These are phyloP conservation scores for Scyliorhinus canicula DNA, from an alignment of 2,797 vertebrate genomes.

Conservation along the genomic window DNA sequence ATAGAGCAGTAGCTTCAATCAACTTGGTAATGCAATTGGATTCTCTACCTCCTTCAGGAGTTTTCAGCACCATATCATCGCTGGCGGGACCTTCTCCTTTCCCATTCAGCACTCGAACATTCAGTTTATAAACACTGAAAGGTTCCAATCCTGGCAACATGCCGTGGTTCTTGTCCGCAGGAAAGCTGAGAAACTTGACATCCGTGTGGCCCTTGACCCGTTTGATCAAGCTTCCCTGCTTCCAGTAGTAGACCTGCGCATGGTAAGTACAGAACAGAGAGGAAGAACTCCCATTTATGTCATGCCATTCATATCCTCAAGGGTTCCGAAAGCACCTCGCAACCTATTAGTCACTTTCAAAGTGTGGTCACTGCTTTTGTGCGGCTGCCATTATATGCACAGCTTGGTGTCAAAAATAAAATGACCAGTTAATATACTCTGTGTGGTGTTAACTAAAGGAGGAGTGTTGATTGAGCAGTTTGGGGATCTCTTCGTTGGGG, in stretches of 20 bases:
- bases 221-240: constrained; percentile 66
- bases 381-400: not conserved
- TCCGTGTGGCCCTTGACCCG: constrained; percentile 74
- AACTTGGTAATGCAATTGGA: not conserved
- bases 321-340: not conserved
- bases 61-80: constrained; percentile 67
- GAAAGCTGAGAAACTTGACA: constrained; percentile 78
- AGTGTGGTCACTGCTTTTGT: not conserved
- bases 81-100: constrained; percentile 86
- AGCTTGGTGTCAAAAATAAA: not conserved
- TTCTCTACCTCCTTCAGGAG: constrained; percentile 84
- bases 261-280: not conserved
- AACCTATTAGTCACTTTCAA: not conserved
- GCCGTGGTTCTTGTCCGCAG: constrained; percentile 76
- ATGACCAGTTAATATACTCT: not conserved
- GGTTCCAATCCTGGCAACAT: constrained; percentile 80
- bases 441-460: not conserved
- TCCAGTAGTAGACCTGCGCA: constrained; percentile 86
- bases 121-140: constrained; percentile 75
- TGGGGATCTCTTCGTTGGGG: no score
- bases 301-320: not conserved
- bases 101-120: constrained; percentile 78
- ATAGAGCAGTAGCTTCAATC: no score
- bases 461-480: no score
- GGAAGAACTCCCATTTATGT: not conserved